Evolutionary conservation across 2,888 invertebrate species (phyloP).

Genomic region (Lasioglossum pauxillum): DNA sequence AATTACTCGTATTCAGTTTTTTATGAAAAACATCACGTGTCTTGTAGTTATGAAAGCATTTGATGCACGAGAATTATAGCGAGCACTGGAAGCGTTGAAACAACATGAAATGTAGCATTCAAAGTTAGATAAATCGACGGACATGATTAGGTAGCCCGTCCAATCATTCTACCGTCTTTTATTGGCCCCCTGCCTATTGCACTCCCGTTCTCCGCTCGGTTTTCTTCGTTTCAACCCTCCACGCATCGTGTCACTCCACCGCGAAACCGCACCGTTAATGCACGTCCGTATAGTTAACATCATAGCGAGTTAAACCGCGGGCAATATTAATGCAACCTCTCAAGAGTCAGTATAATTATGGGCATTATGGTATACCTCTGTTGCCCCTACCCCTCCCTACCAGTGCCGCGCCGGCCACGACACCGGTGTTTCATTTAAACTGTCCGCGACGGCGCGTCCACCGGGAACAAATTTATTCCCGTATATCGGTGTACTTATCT

Average conservation of each 20-base stretch:
- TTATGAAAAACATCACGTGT: neutral
- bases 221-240: constrained; percentile 20
- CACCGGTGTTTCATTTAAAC: constrained; percentile 63
- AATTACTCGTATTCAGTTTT: neutral
- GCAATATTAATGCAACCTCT: constrained; percentile 72
- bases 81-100: neutral
- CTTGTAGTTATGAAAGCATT: neutral
- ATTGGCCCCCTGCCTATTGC: neutral
- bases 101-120: constrained; percentile 11
- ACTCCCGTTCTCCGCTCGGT: neutral
- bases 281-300: constrained; percentile 51
- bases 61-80: neutral
- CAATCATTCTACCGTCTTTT: neutral
- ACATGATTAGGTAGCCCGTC: constrained; percentile 24
- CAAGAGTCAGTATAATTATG: constrained; percentile 68
- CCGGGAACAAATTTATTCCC: constrained; percentile 64
- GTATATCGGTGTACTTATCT: constrained; percentile 64
- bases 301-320: constrained; percentile 61
- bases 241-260: constrained; percentile 17
- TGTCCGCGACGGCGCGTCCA: constrained; percentile 49
- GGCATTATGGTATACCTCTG: constrained; percentile 61
- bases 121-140: constrained; percentile 60
- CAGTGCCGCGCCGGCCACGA: neutral
- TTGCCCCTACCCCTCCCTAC: constrained; percentile 24
- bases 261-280: constrained; percentile 52